Evolutionary conservation across 2,113 vertebrate species (phyloP).

Genomic region (Phodopus roborovskii): DNA sequence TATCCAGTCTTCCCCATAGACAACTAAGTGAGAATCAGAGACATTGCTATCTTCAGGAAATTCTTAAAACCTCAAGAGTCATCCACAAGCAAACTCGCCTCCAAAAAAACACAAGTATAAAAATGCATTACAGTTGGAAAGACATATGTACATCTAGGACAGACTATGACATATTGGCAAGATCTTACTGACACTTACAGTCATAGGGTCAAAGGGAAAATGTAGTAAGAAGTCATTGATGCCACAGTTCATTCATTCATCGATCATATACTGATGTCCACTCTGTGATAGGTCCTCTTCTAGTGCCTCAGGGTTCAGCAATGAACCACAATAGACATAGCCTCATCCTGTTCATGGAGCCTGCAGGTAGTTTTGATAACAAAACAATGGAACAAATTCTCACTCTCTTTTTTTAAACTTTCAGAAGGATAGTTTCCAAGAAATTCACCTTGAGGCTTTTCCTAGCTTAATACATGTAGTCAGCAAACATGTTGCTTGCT

Average conservation of each 20-base stretch:
- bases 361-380: not conserved
- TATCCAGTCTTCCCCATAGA: not conserved
- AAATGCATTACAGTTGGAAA: no score
- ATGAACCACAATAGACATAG: not conserved
- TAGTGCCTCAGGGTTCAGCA: not conserved
- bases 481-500: not conserved
- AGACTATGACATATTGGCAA: not conserved
- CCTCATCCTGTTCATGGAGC: not conserved
- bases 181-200: not conserved
- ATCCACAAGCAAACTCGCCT: no score
- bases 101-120: no score
- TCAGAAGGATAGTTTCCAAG: not conserved
- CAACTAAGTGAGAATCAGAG: not conserved
- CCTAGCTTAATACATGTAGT: not conserved
- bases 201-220: not conserved
- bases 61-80: no score
- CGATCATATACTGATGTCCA: not conserved
- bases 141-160: no score
- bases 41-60: not conserved
- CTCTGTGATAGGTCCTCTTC: not conserved
- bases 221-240: not conserved
- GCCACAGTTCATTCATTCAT: not conserved
- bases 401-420: not conserved
- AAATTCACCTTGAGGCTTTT: slow-evolving; percentile 35
- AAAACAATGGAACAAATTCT: not conserved